A percentile compares a stretch with the other conserved stretches of the same genome.
These are phyloP conservation scores for Linhomoeus sp. DNA, from an alignment of 2,888 invertebrate species.

Conservation along the genomic window DNA sequence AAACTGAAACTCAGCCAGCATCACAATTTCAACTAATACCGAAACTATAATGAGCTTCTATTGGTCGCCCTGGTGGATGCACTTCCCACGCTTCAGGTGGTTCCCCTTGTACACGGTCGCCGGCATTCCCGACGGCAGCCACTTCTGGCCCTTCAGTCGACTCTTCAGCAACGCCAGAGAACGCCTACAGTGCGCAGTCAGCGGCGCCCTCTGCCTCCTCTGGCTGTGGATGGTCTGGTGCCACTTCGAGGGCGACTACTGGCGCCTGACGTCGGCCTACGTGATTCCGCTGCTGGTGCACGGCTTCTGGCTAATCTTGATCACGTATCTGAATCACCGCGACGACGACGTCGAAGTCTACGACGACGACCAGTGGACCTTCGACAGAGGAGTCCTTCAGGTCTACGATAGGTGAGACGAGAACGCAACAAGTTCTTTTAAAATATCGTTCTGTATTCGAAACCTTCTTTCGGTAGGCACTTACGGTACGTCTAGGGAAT, in stretches of 20 bases:
- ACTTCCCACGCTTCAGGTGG: too few relatives aligned
- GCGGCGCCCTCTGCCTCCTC: constrained; percentile 11
- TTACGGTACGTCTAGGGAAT: too few relatives aligned
- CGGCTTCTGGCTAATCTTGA: constrained; percentile 16
- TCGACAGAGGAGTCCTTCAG: constrained; percentile 15
- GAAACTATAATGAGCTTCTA: too few relatives aligned
- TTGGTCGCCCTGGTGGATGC: too few relatives aligned
- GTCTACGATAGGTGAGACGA: constrained; percentile 11
- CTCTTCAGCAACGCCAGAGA: constrained; percentile 19
- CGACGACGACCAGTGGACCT: constrained; percentile 16
- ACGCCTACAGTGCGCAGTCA: constrained; percentile 18
- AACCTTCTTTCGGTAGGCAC: too few relatives aligned
- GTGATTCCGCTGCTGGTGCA: constrained; percentile 18
- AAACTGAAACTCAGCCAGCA: too few relatives aligned
- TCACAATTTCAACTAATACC: too few relatives aligned
- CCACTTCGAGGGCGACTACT: constrained; percentile 11
- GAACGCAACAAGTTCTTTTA: too few relatives aligned
- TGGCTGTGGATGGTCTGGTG: constrained; percentile 6
- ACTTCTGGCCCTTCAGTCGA: constrained; percentile 20
- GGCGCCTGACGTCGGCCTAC: constrained; percentile 17
- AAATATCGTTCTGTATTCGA: background rate
- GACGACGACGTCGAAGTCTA: constrained; percentile 16
- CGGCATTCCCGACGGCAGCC: constrained; percentile 18
- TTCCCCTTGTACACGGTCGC: too few relatives aligned
- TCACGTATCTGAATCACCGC: constrained; percentile 19